Evolutionary conservation across 2,888 invertebrate genomes (phyloP).

Genomic region (Elmis aenea): DNA sequence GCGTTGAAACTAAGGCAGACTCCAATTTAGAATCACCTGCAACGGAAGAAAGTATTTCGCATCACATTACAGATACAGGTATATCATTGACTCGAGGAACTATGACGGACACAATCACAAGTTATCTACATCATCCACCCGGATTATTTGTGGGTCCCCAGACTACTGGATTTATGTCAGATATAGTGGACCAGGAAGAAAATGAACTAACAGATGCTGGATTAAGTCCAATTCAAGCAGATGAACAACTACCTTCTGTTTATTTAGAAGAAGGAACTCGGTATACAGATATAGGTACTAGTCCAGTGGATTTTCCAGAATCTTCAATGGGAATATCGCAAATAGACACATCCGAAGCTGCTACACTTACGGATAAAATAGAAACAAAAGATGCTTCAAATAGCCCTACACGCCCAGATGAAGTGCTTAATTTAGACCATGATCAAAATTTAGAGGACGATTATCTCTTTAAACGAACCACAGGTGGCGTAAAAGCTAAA

Average conservation of each 20-base stretch:
- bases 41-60: constrained; percentile 50
- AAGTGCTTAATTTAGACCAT: constrained; percentile 25
- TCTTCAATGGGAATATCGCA: no score
- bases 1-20: constrained; percentile 33
- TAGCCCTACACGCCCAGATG: constrained; percentile 47
- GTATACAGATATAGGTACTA: constrained; percentile 48
- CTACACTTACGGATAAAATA: constrained; percentile 50
- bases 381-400: constrained; percentile 51
- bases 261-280: constrained; percentile 43
- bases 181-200: constrained; percentile 47
- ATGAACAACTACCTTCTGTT: constrained; percentile 43
- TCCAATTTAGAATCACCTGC: constrained; percentile 37
- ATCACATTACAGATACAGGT: constrained; percentile 53
- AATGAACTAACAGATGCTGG: constrained; percentile 53
- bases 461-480: constrained; percentile 43
- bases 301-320: constrained; percentile 50
- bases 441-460: constrained; percentile 36
- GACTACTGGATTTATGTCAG: constrained; percentile 47
- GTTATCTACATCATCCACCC: constrained; percentile 42
- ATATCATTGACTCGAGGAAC: constrained; percentile 52
- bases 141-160: constrained; percentile 40
- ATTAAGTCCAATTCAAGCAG: constrained; percentile 53
- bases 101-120: constrained; percentile 47
- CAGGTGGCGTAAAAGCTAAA: constrained; percentile 54
- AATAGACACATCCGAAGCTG: constrained; percentile 51